Evolutionary conservation across 2,113 vertebrate species (phyloP).

Genomic region (Connochaetes taurinus): DNA sequence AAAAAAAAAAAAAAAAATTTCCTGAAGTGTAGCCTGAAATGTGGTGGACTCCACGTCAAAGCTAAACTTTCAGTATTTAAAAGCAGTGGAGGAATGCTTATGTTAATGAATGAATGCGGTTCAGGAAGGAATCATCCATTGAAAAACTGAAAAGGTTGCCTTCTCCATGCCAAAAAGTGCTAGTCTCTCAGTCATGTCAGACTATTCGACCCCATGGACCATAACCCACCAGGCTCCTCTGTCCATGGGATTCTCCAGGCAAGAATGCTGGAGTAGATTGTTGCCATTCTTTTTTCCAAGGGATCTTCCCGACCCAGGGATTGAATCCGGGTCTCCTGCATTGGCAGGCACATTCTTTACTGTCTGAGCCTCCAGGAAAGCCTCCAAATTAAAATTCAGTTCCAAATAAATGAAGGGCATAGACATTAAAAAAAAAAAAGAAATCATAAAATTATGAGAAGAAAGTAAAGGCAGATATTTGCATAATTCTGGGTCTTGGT

Average conservation of each 20-base stretch:
- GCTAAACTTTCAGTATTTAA: not conserved
- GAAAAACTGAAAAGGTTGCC: not conserved
- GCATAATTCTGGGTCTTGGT: not conserved
- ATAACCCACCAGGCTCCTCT: not conserved
- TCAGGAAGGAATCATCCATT: not conserved
- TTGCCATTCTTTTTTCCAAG: not conserved
- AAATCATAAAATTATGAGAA: not conserved
- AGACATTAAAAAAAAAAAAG: not conserved
- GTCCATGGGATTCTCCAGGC: not conserved
- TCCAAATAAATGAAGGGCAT: conserved; percentile 1
- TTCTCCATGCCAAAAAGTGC: not conserved
- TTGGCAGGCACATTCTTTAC: not conserved
- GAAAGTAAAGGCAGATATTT: not conserved
- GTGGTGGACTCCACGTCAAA: not conserved
- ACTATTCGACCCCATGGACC: not conserved
- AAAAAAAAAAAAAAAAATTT: not conserved
- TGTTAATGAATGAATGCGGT: not conserved
- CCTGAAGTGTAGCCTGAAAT: not conserved
- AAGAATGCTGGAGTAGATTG: not conserved
- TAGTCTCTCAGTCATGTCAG: not conserved
- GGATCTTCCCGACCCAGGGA: not conserved
- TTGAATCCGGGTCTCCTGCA: not conserved
- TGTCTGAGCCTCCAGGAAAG: not conserved
- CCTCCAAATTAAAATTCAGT: not conserved
- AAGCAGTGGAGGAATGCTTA: not conserved